A percentile compares a stretch with the other conserved stretches of the same genome.
phyloP scores from a whole-genome alignment of 30 jellyfish, hydroid and myxozoan genomes.

The Aurelia sp. region DNA sequence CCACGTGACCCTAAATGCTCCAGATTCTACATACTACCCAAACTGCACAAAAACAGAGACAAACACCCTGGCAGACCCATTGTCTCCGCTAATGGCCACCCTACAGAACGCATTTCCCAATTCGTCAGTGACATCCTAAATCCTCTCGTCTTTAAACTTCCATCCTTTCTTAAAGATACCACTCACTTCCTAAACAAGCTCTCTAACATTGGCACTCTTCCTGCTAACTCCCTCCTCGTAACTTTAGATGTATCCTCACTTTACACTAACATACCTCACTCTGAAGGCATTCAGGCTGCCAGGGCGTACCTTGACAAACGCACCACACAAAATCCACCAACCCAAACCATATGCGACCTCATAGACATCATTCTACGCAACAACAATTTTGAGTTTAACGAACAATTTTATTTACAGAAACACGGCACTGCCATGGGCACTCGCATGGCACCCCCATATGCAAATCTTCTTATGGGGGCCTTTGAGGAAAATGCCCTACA shows the following conservation, averaged over 20 bases:
- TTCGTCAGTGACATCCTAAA: constrained; percentile 31
- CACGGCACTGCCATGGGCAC: too few relatives aligned
- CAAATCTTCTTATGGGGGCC: too few relatives aligned
- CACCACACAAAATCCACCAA: too few relatives aligned
- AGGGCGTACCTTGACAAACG: too few relatives aligned
- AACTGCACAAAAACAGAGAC: constrained; percentile 21
- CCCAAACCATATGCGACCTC: too few relatives aligned
- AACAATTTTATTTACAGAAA: too few relatives aligned
- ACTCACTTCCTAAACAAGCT: constrained; percentile 7
- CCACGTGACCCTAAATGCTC: constrained; percentile 15
- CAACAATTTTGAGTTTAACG: too few relatives aligned
- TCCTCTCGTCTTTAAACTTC: constrained; percentile 25
- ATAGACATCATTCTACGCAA: too few relatives aligned
- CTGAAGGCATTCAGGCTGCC: too few relatives aligned
- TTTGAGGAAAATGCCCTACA: not conserved
- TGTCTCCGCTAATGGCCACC: constrained; percentile 16
- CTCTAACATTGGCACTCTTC: constrained; percentile 4
- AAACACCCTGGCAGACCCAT: constrained; percentile 15
- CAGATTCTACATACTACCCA: constrained; percentile 12
- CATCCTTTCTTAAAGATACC: constrained; percentile 17
- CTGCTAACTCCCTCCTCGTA: constrained; percentile 6
- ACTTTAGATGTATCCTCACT: not conserved
- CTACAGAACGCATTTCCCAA: constrained; percentile 47
- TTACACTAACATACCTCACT: too few relatives aligned
- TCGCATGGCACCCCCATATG: too few relatives aligned